Conservation (phyloP, 2,797 vertebrate species). For the Propithecus deckenii region DNA sequence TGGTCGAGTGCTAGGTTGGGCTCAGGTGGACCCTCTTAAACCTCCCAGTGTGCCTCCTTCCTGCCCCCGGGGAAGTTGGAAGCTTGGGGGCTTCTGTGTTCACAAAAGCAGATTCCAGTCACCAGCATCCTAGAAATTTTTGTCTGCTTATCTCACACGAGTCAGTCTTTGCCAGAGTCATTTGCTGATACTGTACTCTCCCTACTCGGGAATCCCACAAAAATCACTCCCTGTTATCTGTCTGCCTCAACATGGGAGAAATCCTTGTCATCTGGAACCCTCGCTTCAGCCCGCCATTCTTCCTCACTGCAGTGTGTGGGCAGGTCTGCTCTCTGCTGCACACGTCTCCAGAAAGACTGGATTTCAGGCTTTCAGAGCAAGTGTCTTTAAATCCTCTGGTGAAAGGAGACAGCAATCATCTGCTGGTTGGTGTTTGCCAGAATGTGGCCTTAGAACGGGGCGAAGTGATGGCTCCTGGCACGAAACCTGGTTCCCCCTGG, state of each 20-base stretch:
- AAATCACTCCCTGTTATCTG: not conserved
- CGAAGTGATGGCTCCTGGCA: conserved; percentile 54
- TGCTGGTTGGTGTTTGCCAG: conserved; percentile 50
- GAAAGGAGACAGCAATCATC: conserved; percentile 15
- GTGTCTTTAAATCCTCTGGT: conserved; percentile 26
- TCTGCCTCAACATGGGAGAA: not conserved
- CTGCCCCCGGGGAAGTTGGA: not conserved
- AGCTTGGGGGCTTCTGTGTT: not conserved
- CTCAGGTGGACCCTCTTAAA: not conserved
- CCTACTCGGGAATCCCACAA: not conserved
- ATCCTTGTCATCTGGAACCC: not conserved
- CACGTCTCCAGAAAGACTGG: not conserved
- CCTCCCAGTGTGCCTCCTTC: not conserved
- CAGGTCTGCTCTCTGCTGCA: not conserved
- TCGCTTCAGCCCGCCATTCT: not conserved
- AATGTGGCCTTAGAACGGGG: conserved; percentile 14
- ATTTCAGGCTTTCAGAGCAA: conserved; percentile 16
- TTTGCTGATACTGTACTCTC: not conserved
- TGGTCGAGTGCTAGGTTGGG: not conserved
- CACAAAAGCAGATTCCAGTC: not conserved
- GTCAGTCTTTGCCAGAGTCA: not conserved
- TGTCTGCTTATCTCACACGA: not conserved
- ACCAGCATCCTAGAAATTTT: not conserved
- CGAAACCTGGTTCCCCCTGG: conserved; percentile 20
- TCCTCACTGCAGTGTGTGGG: not conserved